Conservation (phyloP, 2,113 vertebrate genomes). For the Myodes glareolus region DNA sequence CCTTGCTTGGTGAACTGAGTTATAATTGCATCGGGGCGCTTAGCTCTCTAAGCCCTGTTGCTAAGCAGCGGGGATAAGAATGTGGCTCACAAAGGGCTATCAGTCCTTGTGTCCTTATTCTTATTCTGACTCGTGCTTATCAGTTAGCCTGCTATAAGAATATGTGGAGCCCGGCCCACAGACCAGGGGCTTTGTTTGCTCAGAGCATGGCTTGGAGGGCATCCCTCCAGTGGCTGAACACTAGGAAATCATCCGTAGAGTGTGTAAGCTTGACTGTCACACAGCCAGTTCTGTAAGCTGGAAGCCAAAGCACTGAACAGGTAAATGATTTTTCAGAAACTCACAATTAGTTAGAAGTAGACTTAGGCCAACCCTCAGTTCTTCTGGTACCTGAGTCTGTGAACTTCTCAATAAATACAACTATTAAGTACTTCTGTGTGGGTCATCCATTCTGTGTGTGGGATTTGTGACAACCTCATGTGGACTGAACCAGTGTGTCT, state of each 20-base stretch:
- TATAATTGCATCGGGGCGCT: constrained; percentile 87
- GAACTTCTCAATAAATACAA: constrained; percentile 31
- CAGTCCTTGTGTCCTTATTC: constrained; percentile 75
- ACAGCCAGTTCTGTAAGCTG: constrained; percentile 4
- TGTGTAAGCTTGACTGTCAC: background rate
- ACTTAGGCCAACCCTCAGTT: background rate
- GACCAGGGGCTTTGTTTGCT: constrained; percentile 66
- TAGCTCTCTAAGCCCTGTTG: constrained; percentile 88
- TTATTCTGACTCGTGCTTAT: constrained; percentile 62
- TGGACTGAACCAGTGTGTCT: background rate
- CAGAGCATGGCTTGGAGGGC: constrained; percentile 14
- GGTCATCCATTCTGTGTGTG: constrained; percentile 25
- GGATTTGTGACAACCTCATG: background rate
- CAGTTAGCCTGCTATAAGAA: constrained; percentile 62
- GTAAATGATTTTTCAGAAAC: constrained; percentile 44
- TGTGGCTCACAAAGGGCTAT: constrained; percentile 89
- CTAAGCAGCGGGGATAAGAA: constrained; percentile 90
- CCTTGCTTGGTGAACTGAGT: constrained; percentile 86
- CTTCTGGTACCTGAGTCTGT: background rate
- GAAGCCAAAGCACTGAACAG: constrained; percentile 17
- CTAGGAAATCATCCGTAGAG: constrained; percentile 16
- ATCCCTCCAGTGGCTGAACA: constrained; percentile 42
- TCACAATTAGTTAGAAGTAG: constrained; percentile 29
- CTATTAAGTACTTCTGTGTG: background rate
- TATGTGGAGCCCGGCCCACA: constrained; percentile 42